phyloP scores from a whole-genome alignment of 2,888 invertebrate genomes.

The Chalcosyrphus nemorum region DNA sequence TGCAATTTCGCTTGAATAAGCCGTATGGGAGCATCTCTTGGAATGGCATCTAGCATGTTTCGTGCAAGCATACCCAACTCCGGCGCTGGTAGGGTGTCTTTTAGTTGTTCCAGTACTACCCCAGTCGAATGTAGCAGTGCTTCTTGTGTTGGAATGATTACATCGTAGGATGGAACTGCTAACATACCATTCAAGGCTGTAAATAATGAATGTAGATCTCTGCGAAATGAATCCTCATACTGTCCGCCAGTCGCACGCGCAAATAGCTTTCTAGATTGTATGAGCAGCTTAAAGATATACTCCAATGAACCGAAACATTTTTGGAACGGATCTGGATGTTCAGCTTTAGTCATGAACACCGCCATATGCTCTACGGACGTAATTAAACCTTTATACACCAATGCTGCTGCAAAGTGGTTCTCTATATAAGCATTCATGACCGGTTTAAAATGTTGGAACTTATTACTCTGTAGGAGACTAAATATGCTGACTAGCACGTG shows the following conservation, averaged over 20 bases:
- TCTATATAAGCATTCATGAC: conserved; percentile 97
- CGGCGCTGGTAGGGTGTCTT: conserved; percentile 87
- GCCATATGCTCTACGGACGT: conserved; percentile 95
- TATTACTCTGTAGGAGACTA: conserved; percentile 92
- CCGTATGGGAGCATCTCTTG: conserved; percentile 84
- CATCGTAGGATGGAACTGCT: conserved; percentile 87
- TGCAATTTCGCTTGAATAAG: conserved; percentile 91
- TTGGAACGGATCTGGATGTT: conserved; percentile 94
- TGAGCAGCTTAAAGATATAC: conserved; percentile 95
- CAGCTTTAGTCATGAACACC: conserved; percentile 92
- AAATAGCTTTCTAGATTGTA: conserved; percentile 92
- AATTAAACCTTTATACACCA: conserved; percentile 95
- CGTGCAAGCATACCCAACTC: conserved; percentile 91
- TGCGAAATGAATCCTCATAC: conserved; percentile 92
- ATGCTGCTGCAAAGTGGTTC: conserved; percentile 96
- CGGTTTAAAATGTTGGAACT: conserved; percentile 96
- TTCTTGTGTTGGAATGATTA: conserved; percentile 90
- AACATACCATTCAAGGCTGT: conserved; percentile 91
- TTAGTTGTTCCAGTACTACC: conserved; percentile 91
- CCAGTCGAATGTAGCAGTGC: conserved; percentile 92
- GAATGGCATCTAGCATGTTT: conserved; percentile 89
- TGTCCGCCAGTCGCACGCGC: conserved; percentile 93
- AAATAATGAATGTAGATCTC: conserved; percentile 91
- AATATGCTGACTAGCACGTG: conserved; percentile 96
- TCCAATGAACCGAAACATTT: conserved; percentile 95